Percentiles rank a stretch among this genome's conserved stretches.
phyloP scores from a whole-genome alignment of 2,888 invertebrate genomes.

The Pseudoips prasinana region DNA sequence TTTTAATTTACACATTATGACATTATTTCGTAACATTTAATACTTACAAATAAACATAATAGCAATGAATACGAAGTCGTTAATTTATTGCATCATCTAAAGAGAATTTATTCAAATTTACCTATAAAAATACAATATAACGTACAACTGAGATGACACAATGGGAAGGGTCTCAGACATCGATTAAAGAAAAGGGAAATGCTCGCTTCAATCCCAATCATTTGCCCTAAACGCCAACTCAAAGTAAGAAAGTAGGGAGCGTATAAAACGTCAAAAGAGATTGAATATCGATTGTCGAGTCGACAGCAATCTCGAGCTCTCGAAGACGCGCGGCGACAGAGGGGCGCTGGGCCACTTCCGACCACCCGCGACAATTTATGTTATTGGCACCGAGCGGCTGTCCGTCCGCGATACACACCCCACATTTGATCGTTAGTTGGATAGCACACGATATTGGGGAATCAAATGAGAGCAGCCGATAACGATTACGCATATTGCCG shows the following conservation, averaged over 20 bases:
- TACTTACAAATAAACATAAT: no score
- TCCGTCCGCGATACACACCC: constrained; percentile 69
- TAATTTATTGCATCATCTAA: no score
- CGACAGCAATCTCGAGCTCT: constrained; percentile 67
- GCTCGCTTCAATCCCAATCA: constrained; percentile 60
- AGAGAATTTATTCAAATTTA: no score
- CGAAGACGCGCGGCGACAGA: constrained; percentile 30
- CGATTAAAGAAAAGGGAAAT: constrained; percentile 54
- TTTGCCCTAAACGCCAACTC: constrained; percentile 68
- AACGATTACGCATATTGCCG: constrained; percentile 68
- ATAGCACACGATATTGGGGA: constrained; percentile 76
- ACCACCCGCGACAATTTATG: constrained; percentile 77
- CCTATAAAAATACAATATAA: no score
- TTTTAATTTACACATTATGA: no score
- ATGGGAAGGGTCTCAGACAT: constrained; percentile 46
- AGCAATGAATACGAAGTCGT: no score
- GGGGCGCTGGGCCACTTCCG: constrained; percentile 54
- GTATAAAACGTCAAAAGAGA: constrained; percentile 77
- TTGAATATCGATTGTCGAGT: constrained; percentile 80
- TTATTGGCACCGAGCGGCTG: constrained; percentile 68
- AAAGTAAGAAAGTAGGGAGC: constrained; percentile 74
- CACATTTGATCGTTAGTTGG: constrained; percentile 78
- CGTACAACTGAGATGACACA: constrained; percentile 22
- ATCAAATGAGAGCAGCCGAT: constrained; percentile 71
- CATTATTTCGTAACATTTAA: no score